phyloP scores from a whole-genome alignment of 2,113 vertebrate species.

The Lutjanus erythropterus region DNA sequence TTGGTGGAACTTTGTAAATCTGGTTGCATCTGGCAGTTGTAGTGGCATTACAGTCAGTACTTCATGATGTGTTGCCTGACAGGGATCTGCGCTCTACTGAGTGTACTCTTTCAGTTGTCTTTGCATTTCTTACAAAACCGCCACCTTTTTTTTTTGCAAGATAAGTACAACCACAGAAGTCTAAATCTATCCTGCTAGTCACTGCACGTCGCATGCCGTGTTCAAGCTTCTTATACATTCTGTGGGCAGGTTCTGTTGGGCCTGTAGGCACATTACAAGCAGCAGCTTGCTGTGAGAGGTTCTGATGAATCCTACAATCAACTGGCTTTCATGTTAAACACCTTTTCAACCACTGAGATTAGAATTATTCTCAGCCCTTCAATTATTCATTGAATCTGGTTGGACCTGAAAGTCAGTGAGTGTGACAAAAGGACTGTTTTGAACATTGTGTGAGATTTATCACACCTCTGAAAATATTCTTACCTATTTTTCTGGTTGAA shows the following conservation, averaged over 20 bases:
- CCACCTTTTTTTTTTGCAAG: neutral
- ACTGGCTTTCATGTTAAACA: conserved; percentile 49
- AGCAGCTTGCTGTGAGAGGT: conserved; percentile 26
- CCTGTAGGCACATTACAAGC: conserved; percentile 26
- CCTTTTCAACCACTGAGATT: conserved; percentile 31
- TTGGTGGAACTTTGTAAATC: too few relatives aligned
- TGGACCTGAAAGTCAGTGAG: neutral
- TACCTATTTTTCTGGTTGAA: conserved; percentile 2
- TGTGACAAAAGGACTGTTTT: conserved; percentile 36
- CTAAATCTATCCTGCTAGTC: neutral
- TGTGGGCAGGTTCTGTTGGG: neutral
- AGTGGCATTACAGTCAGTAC: too few relatives aligned
- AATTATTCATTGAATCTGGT: conserved; percentile 30
- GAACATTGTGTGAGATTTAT: conserved; percentile 20
- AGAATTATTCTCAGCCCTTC: conserved; percentile 39
- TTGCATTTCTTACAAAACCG: conserved; percentile 5
- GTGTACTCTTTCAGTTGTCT: too few relatives aligned
- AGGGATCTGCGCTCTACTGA: too few relatives aligned
- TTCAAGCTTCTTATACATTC: conserved; percentile 12
- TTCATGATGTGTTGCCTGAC: too few relatives aligned
- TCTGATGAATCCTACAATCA: conserved; percentile 40
- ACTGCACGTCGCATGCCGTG: neutral
- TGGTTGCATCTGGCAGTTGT: too few relatives aligned
- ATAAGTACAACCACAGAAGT: neutral
- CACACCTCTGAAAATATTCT: conserved; percentile 14